These are phyloP conservation scores for Oikopleura dioica DNA, from an alignment of 23 tunicate species.

Conservation along the genomic window DNA sequence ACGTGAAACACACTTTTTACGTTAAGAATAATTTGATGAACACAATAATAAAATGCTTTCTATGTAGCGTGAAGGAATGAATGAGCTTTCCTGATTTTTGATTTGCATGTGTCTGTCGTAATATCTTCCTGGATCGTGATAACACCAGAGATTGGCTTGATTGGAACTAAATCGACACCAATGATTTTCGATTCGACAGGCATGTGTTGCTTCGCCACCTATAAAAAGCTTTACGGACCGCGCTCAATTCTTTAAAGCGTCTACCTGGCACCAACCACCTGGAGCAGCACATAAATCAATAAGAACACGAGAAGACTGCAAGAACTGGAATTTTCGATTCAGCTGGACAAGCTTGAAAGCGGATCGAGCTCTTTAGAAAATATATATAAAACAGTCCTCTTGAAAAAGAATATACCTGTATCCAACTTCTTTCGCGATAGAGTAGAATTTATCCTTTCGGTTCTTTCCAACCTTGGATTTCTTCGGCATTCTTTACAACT, in stretches of 20 bases:
- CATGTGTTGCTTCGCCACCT: constrained; percentile 68
- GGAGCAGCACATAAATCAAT: constrained; percentile 96
- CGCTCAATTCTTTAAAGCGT: neutral
- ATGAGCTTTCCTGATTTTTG: too few species aligned
- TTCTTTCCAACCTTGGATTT: constrained; percentile 41
- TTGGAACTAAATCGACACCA: constrained; percentile 77
- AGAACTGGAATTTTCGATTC: constrained; percentile 62
- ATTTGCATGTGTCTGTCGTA: constrained; percentile 79
- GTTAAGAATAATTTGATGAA: too few species aligned
- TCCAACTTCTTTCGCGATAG: constrained; percentile 83
- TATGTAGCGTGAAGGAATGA: too few species aligned
- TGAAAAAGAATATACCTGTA: too few species aligned
- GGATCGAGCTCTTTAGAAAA: constrained; percentile 88
- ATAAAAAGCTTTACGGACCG: neutral
- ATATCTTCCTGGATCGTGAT: constrained; percentile 81
- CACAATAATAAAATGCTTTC: too few species aligned
- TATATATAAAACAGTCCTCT: too few species aligned
- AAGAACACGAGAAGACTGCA: constrained; percentile 49
- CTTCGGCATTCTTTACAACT: constrained; percentile 36
- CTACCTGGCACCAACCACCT: constrained; percentile 97
- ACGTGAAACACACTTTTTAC: too few species aligned
- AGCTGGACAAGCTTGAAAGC: constrained; percentile 82
- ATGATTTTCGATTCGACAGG: constrained; percentile 53
- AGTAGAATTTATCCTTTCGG: constrained; percentile 71
- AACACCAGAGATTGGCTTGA: constrained; percentile 51